Evolutionary conservation across 2,888 invertebrate genomes (phyloP), one percentile per base, ranked within the genome.

Genomic region (Eumerus sabulonum): DNA sequence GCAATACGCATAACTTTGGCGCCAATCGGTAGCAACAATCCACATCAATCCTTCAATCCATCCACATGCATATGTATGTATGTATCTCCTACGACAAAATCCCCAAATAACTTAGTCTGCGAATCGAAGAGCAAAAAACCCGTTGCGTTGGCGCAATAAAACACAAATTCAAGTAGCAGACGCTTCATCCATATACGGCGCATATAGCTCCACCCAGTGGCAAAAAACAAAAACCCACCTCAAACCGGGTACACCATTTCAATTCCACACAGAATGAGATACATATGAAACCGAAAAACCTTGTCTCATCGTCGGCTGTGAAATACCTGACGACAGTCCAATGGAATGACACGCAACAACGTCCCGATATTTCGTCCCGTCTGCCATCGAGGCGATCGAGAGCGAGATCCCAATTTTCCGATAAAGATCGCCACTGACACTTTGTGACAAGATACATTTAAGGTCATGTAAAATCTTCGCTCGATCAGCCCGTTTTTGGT

Each of bases 371-470:
- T 44, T 38, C 62, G 57, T 17, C 18, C n/a, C 19, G 27, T 45
- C 14, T 16, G 13, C 14, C 56, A 54, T 42, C 45, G 67, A 42
- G 12, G 17, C 35, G 50, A 63, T 38, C 47, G 27, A 66, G 36
- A n/a, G 68, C 62, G 77, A 73, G 63, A 74, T 66, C 79, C 79
- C 79, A 81, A 81, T 81, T 81, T 81, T 81, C 71, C 81, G 81
- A 81, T 81, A 81, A 81, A 81, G 81, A 81, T 81, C 81, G 81
- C 81, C 70, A 62, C 63, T 81, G 81, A 81, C 81, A 81, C 81
- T 81, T 81, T 76, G 64, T 81, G 81, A 81, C 81, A 81, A 81
- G 81, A 76, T 71, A 81, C 81, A 81, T 81, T 76, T 81, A 81
- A 81, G 81, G 81, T 60, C 76, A 81, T 81, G 81, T 81, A 71